These are phyloP conservation scores for Lasaia peninsularis DNA, from an alignment of 1,140 invertebrate species.

Conservation along the genomic window DNA sequence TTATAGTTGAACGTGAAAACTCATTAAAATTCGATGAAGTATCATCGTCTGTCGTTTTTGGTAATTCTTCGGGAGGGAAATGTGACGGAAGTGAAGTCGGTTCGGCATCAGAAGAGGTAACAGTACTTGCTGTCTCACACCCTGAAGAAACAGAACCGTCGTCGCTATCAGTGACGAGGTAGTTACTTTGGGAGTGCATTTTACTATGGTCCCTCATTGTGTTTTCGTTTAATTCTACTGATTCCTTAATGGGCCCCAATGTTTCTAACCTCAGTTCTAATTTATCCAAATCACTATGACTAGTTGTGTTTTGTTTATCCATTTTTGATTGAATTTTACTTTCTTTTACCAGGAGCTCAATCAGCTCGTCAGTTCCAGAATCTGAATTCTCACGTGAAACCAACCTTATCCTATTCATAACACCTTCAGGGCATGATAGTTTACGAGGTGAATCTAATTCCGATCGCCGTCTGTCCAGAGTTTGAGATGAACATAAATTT, in stretches of 20 bases:
- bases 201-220: constrained; percentile 37
- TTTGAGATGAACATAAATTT: constrained; percentile 39
- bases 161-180: constrained; percentile 80
- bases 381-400: constrained; percentile 37
- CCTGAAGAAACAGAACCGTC: constrained; percentile 87
- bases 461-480: constrained; percentile 55
- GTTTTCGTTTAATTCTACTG: constrained; percentile 44
- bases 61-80: constrained; percentile 52
- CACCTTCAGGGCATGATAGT: constrained; percentile 60
- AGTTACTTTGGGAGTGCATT: constrained; percentile 66
- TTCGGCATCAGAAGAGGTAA: constrained; percentile 76
- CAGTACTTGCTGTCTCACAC: constrained; percentile 87
- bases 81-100: constrained; percentile 68
- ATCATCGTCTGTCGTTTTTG: constrained; percentile 46
- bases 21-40: constrained; percentile 44
- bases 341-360: constrained; percentile 49
- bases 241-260: constrained; percentile 60
- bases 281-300: constrained; percentile 65
- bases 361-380: constrained; percentile 42
- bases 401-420: constrained; percentile 46
- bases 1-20: constrained; percentile 27
- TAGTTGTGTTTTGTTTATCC: constrained; percentile 47
- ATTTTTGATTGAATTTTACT: constrained; percentile 39
- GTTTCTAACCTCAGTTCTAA: constrained; percentile 54
- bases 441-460: constrained; percentile 64